These are phyloP conservation scores for Ciconia boyciana DNA, from an alignment of 2,113 vertebrate species.

Conservation along the genomic window DNA sequence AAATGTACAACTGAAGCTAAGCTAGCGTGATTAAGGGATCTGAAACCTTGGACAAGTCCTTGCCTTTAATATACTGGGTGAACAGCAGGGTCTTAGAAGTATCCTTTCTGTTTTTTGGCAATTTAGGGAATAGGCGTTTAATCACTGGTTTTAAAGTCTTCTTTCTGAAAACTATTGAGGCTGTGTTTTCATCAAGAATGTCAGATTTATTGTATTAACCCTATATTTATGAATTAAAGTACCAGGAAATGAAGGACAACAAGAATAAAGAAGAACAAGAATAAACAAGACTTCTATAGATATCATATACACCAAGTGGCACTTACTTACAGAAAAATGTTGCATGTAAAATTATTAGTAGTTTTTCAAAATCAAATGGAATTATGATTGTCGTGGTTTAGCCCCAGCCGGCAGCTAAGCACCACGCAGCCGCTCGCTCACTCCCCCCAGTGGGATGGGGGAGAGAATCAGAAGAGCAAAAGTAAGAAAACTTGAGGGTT, in stretches of 20 bases:
- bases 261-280: background rate
- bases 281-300: background rate
- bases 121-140: background rate
- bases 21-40: background rate
- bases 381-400: background rate
- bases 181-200: background rate
- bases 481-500: too few relatives aligned
- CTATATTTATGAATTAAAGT: background rate
- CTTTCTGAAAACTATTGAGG: background rate
- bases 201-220: background rate
- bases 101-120: background rate
- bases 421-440: too few relatives aligned
- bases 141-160: background rate
- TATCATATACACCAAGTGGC: background rate
- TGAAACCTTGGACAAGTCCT: background rate
- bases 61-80: background rate
- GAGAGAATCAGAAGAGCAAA: too few relatives aligned
- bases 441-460: too few relatives aligned
- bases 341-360: background rate
- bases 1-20: slow-evolving; percentile 8
- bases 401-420: too few relatives aligned
- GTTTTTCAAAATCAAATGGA: background rate
- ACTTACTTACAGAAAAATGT: background rate
- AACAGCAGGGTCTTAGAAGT: background rate
- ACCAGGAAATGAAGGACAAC: background rate